These are phyloP conservation scores for Lemur catta DNA, from an alignment of 2,797 vertebrate genomes.

Conservation along the genomic window DNA sequence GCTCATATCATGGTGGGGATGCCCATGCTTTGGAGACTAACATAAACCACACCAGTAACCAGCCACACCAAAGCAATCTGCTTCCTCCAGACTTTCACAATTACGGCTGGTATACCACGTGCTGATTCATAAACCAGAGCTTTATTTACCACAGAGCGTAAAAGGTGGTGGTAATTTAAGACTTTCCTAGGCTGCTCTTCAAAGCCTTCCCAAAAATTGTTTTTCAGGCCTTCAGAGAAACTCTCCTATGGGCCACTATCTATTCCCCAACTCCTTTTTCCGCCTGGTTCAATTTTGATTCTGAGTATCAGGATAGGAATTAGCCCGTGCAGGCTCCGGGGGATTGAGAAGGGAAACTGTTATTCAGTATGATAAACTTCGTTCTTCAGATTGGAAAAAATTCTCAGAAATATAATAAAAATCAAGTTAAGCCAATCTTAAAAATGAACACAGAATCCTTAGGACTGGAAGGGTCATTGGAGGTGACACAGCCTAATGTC, in stretches of 20 bases:
- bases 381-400: constrained; percentile 24
- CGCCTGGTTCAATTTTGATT: constrained; percentile 26
- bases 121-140: constrained; percentile 50
- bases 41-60: neutral
- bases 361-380: neutral
- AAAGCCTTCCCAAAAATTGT: neutral
- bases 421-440: constrained; percentile 2
- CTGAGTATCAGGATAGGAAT: neutral
- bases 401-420: constrained; percentile 59
- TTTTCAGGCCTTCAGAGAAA: neutral
- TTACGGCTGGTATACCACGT: neutral
- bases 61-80: neutral
- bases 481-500: neutral
- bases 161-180: constrained; percentile 47
- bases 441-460: constrained; percentile 10
- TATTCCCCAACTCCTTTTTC: neutral
- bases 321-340: neutral
- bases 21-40: neutral
- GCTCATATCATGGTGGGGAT: neutral
- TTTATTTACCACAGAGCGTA: constrained; percentile 56
- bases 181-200: constrained; percentile 39
- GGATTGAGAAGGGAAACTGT: constrained; percentile 1
- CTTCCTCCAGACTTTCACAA: constrained; percentile 37
- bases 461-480: neutral
- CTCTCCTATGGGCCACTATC: neutral